A percentile compares a stretch with the other conserved stretches of the same genome.
These are phyloP conservation scores for Amphiprion clarkii DNA, from an alignment of 2,797 vertebrate genomes.

Conservation along the genomic window DNA sequence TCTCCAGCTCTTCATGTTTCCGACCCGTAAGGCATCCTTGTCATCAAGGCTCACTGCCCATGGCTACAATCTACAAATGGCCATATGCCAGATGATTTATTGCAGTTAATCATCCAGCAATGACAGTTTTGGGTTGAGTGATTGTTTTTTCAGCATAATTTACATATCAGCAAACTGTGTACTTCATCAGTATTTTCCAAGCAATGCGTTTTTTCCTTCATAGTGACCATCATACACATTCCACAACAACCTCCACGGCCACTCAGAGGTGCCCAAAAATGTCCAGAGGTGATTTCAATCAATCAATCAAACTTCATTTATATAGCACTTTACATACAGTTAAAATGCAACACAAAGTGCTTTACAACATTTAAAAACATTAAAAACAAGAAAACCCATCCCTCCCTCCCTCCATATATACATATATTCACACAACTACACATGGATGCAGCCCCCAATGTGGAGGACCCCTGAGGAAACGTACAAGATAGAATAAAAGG, in stretches of 20 bases:
- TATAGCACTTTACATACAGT: no score
- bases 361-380: no score
- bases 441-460: no score
- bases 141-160: neutral
- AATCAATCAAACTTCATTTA: no score
- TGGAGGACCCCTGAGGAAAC: no score
- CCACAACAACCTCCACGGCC: neutral
- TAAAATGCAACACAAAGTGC: no score
- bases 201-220: neutral
- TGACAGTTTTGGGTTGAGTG: neutral
- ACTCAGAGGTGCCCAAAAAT: neutral
- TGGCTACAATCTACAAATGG: slow-evolving; percentile 3
- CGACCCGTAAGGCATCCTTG: neutral
- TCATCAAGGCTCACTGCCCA: slow-evolving; percentile 8
- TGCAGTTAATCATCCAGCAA: neutral
- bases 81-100: slow-evolving; percentile 6
- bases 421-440: no score
- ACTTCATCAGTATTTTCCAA: neutral
- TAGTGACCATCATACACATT: no score
- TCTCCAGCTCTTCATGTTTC: neutral
- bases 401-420: no score
- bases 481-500: no score
- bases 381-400: no score
- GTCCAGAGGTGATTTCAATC: neutral
- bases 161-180: neutral